phyloP scores from a whole-genome alignment of 1,140 invertebrate species.

The Potamilus streckersoni region DNA sequence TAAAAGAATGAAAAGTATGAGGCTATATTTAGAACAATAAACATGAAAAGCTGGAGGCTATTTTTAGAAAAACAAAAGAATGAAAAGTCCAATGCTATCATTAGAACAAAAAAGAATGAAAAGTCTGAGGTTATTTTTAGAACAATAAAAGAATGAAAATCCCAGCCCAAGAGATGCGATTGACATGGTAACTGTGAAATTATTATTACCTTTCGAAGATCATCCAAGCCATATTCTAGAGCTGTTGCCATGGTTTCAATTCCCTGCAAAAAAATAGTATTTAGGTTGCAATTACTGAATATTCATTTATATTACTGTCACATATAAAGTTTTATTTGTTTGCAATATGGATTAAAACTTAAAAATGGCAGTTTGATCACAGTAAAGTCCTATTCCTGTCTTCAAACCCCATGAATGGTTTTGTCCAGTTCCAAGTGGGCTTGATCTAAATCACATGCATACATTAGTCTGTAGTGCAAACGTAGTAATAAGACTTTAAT shows the following conservation, averaged over 20 bases:
- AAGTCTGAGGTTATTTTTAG: background rate
- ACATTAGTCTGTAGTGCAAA: too few species aligned
- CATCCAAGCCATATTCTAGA: slow-evolving; percentile 65
- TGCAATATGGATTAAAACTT: too few species aligned
- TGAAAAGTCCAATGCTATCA: background rate
- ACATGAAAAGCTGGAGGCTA: background rate
- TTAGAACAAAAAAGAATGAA: background rate
- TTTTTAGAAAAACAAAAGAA: background rate
- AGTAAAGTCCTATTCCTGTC: too few species aligned
- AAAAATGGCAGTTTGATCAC: too few species aligned
- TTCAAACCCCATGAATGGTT: too few species aligned
- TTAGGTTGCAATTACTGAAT: too few species aligned
- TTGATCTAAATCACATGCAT: too few species aligned
- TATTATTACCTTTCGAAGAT: slow-evolving; percentile 55
- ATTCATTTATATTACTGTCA: too few species aligned
- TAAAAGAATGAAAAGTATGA: background rate
- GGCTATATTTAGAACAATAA: background rate
- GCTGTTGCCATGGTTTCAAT: slow-evolving; percentile 63
- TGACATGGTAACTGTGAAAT: background rate
- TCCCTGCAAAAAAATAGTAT: slow-evolving; percentile 40
- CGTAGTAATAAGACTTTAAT: too few species aligned
- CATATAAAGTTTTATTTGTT: too few species aligned
- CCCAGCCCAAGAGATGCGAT: background rate
- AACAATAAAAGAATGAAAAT: background rate
- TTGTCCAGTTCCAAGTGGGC: too few species aligned